A percentile compares a stretch with the other conserved stretches of the same genome.
phyloP scores from a whole-genome alignment of 2,113 vertebrate genomes.

The Phocoena sinus region DNA sequence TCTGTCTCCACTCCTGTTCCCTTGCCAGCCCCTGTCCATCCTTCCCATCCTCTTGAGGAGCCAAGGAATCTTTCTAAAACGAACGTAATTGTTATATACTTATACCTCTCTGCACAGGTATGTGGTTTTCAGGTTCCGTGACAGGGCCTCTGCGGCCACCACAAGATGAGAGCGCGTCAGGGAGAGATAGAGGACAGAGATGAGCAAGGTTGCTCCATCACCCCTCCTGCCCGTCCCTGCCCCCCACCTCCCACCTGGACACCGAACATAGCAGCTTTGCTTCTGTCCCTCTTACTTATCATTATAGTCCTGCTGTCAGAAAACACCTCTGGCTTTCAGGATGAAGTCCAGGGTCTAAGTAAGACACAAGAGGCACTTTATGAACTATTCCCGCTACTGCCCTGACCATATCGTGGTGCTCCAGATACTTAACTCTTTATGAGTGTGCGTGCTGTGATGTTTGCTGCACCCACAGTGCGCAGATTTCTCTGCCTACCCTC shows the following conservation, averaged over 20 bases:
- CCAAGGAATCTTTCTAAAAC: background rate
- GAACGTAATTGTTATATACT: background rate
- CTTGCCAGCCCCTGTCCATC: background rate
- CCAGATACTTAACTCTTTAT: too few species aligned
- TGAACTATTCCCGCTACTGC: background rate
- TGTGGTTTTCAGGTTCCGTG: background rate
- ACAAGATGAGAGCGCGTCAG: background rate
- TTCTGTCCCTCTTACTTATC: background rate
- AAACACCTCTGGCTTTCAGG: background rate
- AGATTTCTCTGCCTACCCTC: background rate
- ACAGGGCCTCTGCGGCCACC: background rate
- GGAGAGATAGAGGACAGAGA: background rate
- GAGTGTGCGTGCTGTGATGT: rapidly evolving
- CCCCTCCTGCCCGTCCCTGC: background rate
- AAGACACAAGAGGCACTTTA: background rate
- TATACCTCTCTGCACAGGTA: background rate
- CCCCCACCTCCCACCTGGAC: too few species aligned
- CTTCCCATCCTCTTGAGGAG: background rate
- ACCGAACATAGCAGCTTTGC: background rate
- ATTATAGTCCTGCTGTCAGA: background rate
- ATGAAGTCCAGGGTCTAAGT: background rate
- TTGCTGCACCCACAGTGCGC: background rate
- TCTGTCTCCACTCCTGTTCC: background rate
- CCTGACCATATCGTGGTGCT: rapidly evolving
- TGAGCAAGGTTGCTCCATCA: background rate